Evolutionary conservation across 2,888 invertebrate species (phyloP).

Genomic region (Apamea anceps): DNA sequence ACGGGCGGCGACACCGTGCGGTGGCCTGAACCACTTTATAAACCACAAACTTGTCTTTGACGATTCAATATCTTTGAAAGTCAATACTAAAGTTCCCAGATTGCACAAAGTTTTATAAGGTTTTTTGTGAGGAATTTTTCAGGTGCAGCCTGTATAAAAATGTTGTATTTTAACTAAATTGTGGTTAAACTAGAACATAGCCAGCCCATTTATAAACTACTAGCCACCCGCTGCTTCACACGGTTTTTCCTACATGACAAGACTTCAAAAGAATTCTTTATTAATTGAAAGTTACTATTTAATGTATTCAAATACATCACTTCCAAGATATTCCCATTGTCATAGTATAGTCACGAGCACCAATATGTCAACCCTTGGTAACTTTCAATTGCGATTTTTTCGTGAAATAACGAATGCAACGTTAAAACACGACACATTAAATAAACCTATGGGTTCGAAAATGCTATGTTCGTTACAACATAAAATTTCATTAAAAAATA

Average conservation of each 20-base stretch:
- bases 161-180: not conserved
- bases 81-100: constrained; percentile 2
- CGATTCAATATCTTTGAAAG: constrained; percentile 42
- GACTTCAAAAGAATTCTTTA: not conserved
- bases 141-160: no score
- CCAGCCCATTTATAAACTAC: not conserved
- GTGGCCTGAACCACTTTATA: constrained; percentile 18
- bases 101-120: not conserved
- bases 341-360: no score
- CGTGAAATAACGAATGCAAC: no score
- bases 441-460: no score
- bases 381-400: no score
- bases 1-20: constrained; percentile 1
- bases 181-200: not conserved
- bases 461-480: no score
- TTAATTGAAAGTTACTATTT: not conserved
- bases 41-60: constrained; percentile 31
- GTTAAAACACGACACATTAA: no score
- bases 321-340: no score
- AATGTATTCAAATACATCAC: not conserved
- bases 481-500: no score
- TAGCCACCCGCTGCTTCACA: not conserved
- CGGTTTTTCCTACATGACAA: not conserved
- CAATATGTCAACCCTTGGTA: no score
- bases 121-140: not conserved